phyloP scores from a whole-genome alignment of 2,888 invertebrate species.

The Drosophila quinaria region DNA sequence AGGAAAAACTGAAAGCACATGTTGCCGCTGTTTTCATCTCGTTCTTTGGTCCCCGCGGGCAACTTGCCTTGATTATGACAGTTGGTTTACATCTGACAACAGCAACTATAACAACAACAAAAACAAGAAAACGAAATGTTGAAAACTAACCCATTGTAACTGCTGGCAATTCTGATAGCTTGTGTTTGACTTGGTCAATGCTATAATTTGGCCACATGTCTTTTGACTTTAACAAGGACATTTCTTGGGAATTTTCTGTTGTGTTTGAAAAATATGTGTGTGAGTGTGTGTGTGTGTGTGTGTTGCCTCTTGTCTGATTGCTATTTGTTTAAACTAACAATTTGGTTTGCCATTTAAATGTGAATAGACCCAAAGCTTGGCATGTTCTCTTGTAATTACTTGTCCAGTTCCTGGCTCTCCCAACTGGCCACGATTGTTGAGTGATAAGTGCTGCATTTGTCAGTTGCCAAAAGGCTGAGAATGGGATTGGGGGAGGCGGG shows the following conservation, averaged over 20 bases:
- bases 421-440: constrained; percentile 73
- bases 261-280: background rate
- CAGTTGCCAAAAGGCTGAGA: constrained; percentile 29
- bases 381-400: constrained; percentile 78
- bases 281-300: background rate
- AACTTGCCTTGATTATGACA: constrained; percentile 78
- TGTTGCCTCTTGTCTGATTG: constrained; percentile 51
- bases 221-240: constrained; percentile 59
- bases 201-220: constrained; percentile 65
- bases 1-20: constrained; percentile 47
- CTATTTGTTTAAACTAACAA: constrained; percentile 53
- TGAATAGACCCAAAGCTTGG: constrained; percentile 47
- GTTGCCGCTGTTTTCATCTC: constrained; percentile 52
- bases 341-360: constrained; percentile 65
- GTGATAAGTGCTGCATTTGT: constrained; percentile 73
- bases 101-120: constrained; percentile 23
- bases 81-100: constrained; percentile 64
- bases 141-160: constrained; percentile 51
- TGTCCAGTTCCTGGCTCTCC: constrained; percentile 37
- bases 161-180: constrained; percentile 22
- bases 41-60: constrained; percentile 60
- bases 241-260: constrained; percentile 53
- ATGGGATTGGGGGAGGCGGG: background rate
- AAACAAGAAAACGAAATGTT: constrained; percentile 23
- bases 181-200: constrained; percentile 66